Base-by-base conservation (phyloP, 64 coral and sea anemone genomes). In the Cladopsammia gracilis region DNA sequence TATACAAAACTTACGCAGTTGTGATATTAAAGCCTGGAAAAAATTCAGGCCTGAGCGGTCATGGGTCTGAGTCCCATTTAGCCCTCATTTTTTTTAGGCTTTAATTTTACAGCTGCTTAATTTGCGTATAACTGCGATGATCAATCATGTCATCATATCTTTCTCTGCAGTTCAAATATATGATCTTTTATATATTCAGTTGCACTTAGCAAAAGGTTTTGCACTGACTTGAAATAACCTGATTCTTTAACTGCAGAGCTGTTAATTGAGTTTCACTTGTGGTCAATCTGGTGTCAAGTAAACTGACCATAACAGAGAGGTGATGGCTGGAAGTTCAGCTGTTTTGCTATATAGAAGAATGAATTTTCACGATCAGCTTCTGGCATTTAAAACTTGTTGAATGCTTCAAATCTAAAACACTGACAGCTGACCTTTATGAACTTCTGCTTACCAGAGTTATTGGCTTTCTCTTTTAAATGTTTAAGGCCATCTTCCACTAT, bases 401-500 rank as follows among this genome's bases (percentile, higher is more conserved):
- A 11, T 62, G 60, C 60, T 62, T 62, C 12, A 62, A 6, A 62
- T 62, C 16, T 62, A 62, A 6, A 62, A 62, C 60, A 62, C 6
- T 25, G 23, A 71, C 68, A 71, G 23, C 20, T 44, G 23, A 71
- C 6, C 23, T 25, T 25, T 25, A 25, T 71, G 68, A 23, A 53
- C 20, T 52, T 69, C 7, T 69, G 22, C 20, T 23, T 69, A 69
- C 66, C 66, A 25, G 22, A n/a, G n/a, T n/a, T 69, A 7, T 72
- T 44, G 26, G 24, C 7, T 42, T 79, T 0, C 13, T 79, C 20
- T 59, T 79, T 58, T 25, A 79, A 79, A 79, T 2, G 4, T n/a
- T 26, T 79, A 9, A 79, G 52, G 20, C 53, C 54, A 34, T 79
- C 23, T 79, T 79, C 76, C 76, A 79, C 76, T 25, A 58, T 58